phyloP scores from a whole-genome alignment of 2,797 vertebrate genomes.

The Tiaroga cobitis region DNA sequence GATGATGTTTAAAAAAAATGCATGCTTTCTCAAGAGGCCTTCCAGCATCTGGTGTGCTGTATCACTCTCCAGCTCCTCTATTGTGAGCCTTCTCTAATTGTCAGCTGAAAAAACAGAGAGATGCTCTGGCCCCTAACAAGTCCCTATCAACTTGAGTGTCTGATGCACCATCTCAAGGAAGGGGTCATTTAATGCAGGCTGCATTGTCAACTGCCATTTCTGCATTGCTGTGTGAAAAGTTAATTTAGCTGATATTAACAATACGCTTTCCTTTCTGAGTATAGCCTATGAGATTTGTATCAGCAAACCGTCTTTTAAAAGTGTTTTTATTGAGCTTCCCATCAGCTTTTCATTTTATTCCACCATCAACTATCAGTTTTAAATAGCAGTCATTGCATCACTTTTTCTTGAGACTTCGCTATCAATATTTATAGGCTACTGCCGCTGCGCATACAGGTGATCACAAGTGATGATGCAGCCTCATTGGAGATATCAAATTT shows the following conservation, averaged over 20 bases:
- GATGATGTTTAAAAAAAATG: conserved; percentile 24
- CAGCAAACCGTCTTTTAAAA: background rate
- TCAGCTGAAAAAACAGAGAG: conserved; percentile 42
- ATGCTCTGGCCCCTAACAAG: conserved; percentile 31
- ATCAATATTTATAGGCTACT: too few relatives aligned
- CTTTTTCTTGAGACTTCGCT: too few relatives aligned
- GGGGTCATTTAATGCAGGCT: conserved; percentile 22
- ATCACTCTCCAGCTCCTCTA: conserved; percentile 21
- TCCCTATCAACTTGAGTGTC: conserved; percentile 26
- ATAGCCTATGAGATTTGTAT: conserved; percentile 10
- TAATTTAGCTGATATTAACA: conserved; percentile 12
- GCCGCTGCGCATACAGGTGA: too few relatives aligned
- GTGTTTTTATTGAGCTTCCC: background rate
- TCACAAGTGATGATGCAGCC: conserved; percentile 17
- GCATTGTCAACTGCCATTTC: conserved; percentile 36
- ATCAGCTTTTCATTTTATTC: background rate
- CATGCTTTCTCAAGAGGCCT: conserved; percentile 46
- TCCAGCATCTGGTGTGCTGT: conserved; percentile 46
- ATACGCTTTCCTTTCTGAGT: background rate
- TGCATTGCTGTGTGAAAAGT: background rate
- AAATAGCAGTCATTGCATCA: background rate
- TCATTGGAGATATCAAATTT: conserved; percentile 26
- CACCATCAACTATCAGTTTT: background rate
- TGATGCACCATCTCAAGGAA: conserved; percentile 27
- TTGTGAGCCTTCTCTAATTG: conserved; percentile 45